Evolutionary conservation across 2,797 vertebrate species (phyloP), one percentile per base, ranked within the genome.

Genomic region (Natrix natrix): DNA sequence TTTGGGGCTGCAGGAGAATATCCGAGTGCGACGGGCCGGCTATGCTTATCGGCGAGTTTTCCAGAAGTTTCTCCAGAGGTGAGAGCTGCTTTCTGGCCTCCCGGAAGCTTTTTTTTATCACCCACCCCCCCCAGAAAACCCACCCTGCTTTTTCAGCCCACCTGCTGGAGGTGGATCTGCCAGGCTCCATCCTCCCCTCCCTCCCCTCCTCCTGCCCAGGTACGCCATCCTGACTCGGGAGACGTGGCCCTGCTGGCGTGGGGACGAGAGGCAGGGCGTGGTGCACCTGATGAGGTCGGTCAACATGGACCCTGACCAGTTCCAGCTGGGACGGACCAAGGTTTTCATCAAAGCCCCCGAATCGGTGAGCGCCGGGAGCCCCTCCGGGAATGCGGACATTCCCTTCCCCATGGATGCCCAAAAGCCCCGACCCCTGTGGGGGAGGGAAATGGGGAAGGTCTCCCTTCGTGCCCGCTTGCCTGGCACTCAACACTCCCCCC

Each of bases 311-410:
- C 95, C 97, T 0, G 98, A 98, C 95, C 98, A 98, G 96, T 98
- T 97, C 97, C 98, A 98, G 96, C 96, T 98, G 91, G 98, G 98
- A 4, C 97, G 97, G 92, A 94, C 92, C 95, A 98, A 98, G 95
- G 96, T 98, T 93, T 98, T 98, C 96, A 98, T 98, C 95, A 98
- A 98, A 92, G 98, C 98, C 16, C 98, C 98, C 0, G 98, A 98
- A 96, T 98, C 98, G 94, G 98, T 98, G 96, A 92, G 92, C 0
- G 0, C 1, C 4, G 1, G 24, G 26, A 43, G 8, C 8, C 20
- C 14, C 22, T 2, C 5, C 0, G 8, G 32, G n/a, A 10, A n/a
- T 2, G 20, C 0, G 4, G 48, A 3, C 14, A 1, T 66, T n/a
- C 63, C 28, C 63, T n/a, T 26, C 11, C 63, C n/a, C 5, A 37